Evolutionary conservation across 2,797 vertebrate genomes (phyloP).

Genomic region (Coregonus suidteri): DNA sequence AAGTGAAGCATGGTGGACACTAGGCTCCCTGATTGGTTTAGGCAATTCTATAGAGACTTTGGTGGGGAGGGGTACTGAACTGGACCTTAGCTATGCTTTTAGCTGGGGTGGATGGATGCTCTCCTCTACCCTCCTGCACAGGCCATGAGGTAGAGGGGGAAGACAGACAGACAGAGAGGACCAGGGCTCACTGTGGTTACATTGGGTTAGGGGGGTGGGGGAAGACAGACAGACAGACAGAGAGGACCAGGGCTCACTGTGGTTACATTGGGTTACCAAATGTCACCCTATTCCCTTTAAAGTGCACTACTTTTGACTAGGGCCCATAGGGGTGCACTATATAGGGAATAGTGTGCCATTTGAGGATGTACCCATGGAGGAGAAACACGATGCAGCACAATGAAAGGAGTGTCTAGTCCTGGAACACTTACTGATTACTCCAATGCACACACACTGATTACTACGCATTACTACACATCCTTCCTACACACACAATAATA

Average conservation of each 20-base stretch:
- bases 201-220: not conserved
- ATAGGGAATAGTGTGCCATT: not conserved
- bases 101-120: slow-evolving; percentile 16
- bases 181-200: not conserved
- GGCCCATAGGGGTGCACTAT: no score
- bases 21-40: slow-evolving; percentile 46
- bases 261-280: not conserved
- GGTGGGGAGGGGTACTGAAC: slow-evolving; percentile 5
- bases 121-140: slow-evolving; percentile 11
- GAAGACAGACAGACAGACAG: not conserved
- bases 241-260: not conserved
- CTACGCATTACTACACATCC: no score
- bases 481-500: slow-evolving; percentile 3
- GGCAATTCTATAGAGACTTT: slow-evolving; percentile 25
- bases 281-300: not conserved
- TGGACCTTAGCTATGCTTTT: slow-evolving; percentile 4
- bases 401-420: slow-evolving; percentile 11
- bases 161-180: not conserved
- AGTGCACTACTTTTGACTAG: no score
- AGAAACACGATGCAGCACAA: not conserved
- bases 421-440: not conserved
- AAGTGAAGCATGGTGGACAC: slow-evolving; percentile 47
- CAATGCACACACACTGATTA: no score
- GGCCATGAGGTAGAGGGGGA: not conserved
- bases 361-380: not conserved